Base-by-base conservation (phyloP, 2,888 invertebrate genomes). In the Drosophila histrio region DNA sequence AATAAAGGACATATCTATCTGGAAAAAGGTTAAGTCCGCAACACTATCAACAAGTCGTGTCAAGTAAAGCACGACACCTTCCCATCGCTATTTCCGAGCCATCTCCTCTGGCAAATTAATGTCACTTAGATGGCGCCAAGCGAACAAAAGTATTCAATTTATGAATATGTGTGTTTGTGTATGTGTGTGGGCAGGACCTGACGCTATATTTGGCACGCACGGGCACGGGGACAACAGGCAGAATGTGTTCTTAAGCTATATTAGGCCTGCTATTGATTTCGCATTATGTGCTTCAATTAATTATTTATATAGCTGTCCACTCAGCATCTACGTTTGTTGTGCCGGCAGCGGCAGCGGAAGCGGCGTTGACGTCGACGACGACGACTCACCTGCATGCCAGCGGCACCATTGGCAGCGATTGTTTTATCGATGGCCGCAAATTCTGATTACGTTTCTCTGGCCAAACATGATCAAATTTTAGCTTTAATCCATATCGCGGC, bases 391-490 rank as follows among this genome's bases (percentile, higher is more conserved):
- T 95, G 83, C 95, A 92, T 54, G 94, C 93, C 47, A 97, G 90
- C 4, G 96, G 95, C 87, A 97, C 91, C 88, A 97, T 92, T 19
- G 94, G 94, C 79, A 95, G 93, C 54, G 96, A 92, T 92, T 96
- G 96, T 78, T 93, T 93, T 8, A 95, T 91, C 71, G 94, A 93
- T 7, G 96, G 95, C 68, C 93, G 92, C 34, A 94, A 91, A 74
- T 93, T 92, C 89, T 95, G 96, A 76, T 94, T 94, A 90, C 96
- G 94, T 90, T 94, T 94, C 86, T 96, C 94, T 1, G 96, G 95
- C 92, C 94, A 96, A 73, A 93, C 93, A 92, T 96, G 95, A 91
- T 96, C 93, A 77, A 97, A 93, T 75, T 93, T 93, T n/a, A 96
- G 92, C 91, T 95, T 96, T 73, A 96, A 93, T 9, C 96, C 96